Percentiles rank a stretch among this genome's conserved stretches.
These are phyloP conservation scores for Coleophora deauratella DNA, from an alignment of 2,888 invertebrate species.

Conservation along the genomic window DNA sequence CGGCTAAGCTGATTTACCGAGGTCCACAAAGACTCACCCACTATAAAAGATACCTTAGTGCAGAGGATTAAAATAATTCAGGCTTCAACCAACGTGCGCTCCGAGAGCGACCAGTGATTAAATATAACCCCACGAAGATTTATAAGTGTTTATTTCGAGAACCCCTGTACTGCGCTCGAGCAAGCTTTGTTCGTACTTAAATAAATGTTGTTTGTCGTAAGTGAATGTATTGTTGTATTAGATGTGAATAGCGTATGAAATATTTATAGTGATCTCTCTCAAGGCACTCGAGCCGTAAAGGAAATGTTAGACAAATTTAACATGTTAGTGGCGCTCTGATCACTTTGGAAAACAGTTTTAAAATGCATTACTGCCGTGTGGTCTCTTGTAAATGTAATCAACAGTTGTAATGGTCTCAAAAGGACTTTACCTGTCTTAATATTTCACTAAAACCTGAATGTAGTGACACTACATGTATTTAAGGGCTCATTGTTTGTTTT, in stretches of 20 bases:
- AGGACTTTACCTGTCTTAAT: too few species aligned
- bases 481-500: too few species aligned
- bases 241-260: constrained; percentile 41
- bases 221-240: constrained; percentile 48
- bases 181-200: constrained; percentile 39
- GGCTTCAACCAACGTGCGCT: constrained; percentile 55
- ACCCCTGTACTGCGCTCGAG: constrained; percentile 20
- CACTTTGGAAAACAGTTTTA: too few species aligned
- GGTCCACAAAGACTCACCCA: constrained; percentile 46
- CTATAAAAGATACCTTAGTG: constrained; percentile 54
- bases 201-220: constrained; percentile 58
- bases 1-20: constrained; percentile 66
- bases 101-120: constrained; percentile 61
- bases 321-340: too few species aligned
- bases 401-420: background rate
- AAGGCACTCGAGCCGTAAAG: constrained; percentile 15
- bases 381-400: constrained; percentile 21
- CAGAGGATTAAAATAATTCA: constrained; percentile 60
- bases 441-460: too few species aligned
- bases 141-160: constrained; percentile 66
- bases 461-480: too few species aligned
- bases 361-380: background rate
- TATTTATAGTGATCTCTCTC: constrained; percentile 32
- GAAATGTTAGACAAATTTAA: too few species aligned
- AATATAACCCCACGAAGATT: constrained; percentile 63